phyloP scores from a whole-genome alignment of 2,797 vertebrate genomes.

The Saxicola maurus region DNA sequence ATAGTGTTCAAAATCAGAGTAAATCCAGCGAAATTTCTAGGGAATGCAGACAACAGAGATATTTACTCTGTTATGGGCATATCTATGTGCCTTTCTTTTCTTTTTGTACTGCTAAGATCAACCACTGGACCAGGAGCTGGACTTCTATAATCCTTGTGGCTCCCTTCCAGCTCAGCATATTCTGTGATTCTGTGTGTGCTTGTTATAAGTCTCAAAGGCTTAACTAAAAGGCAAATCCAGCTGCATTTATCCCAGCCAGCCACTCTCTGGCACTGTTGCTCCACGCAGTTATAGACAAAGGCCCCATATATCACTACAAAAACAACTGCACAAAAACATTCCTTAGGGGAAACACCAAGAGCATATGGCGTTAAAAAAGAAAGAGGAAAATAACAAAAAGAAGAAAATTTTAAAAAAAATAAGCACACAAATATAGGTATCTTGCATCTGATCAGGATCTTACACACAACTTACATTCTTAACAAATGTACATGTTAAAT shows the following conservation, averaged over 20 bases:
- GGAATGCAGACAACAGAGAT: background rate
- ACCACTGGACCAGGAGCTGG: background rate
- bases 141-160: background rate
- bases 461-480: background rate
- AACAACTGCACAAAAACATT: background rate
- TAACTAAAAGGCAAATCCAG: background rate
- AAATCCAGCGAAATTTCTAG: background rate
- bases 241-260: conserved; percentile 25
- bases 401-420: background rate
- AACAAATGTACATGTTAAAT: background rate
- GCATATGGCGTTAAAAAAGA: background rate
- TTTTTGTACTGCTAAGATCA: background rate
- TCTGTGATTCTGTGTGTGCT: background rate
- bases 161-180: background rate
- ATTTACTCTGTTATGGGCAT: background rate
- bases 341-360: background rate
- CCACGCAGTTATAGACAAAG: background rate
- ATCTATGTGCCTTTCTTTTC: background rate
- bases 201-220: background rate
- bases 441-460: background rate
- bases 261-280: conserved; percentile 50
- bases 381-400: background rate
- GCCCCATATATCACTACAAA: background rate
- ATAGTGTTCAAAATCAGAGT: background rate
- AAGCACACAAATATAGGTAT: background rate